Evolutionary conservation across 2,888 invertebrate genomes (phyloP).

Genomic region (Stenchaetothrips biformis): DNA sequence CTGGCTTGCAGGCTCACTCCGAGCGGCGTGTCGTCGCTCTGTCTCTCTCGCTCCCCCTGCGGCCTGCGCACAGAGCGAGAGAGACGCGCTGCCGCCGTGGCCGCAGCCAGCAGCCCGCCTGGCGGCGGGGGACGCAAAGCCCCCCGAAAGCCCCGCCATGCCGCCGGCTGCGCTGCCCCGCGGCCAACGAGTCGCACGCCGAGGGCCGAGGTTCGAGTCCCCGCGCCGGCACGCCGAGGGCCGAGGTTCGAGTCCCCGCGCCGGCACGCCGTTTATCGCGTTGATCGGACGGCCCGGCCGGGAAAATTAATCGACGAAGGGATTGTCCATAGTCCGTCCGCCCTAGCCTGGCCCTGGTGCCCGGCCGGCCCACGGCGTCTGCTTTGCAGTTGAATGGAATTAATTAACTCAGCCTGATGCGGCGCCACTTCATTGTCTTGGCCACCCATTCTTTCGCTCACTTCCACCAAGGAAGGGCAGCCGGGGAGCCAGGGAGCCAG

Average conservation of each 20-base stretch:
- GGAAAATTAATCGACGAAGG: too few species aligned
- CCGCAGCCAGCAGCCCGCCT: background rate
- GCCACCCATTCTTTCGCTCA: background rate
- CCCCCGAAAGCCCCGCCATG: background rate
- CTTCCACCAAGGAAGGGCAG: background rate
- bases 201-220: too few species aligned
- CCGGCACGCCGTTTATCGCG: too few species aligned
- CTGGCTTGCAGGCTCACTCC: background rate
- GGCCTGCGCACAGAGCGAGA: background rate
- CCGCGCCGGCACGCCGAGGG: too few species aligned
- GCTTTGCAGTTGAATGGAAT: constrained; percentile 23
- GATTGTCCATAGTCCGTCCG: too few species aligned
- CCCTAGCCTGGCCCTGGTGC: too few species aligned
- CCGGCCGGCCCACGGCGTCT: background rate
- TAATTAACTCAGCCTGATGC: constrained; percentile 16
- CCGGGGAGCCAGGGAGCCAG: background rate
- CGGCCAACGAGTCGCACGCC: too few species aligned
- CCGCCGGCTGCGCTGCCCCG: too few species aligned
- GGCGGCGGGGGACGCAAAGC: background rate
- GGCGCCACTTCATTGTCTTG: constrained; percentile 20
- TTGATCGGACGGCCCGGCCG: too few species aligned
- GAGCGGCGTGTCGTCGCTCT: background rate
- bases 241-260: too few species aligned
- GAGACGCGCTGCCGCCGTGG: background rate
- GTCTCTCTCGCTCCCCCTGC: constrained; percentile 4